Evolutionary conservation across 2,113 vertebrate genomes (phyloP), one percentile per base, ranked within the genome.

Genomic region (Tychaedon coryphoeus): DNA sequence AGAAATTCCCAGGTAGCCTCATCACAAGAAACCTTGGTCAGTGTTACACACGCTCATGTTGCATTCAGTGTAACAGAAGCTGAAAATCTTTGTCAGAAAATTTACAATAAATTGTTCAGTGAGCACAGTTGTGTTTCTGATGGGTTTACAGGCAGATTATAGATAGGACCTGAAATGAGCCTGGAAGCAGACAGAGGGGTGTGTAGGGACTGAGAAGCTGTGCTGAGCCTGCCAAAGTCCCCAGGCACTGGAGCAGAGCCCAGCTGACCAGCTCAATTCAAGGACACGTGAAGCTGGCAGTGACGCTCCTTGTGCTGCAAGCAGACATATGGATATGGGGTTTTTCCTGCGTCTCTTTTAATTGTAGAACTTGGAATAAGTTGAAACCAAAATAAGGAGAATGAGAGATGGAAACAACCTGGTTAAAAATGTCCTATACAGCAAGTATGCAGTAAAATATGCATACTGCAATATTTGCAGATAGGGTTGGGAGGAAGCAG

Each of bases 301-400:
- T 22, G 56, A 34, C 0, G 0, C 31, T 77, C 14, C 69, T 48
- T 5, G 1, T 65, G 54, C 77, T 75, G 50, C 31, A 72, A 69
- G 62, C 29, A 65, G 58, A 85, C 70, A 76, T 86, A 92, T 64
- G 87, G 38, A 53, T 53, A 53, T 29, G 29, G 8, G 2, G 26
- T 4, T 43, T 76, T 90, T 75, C 54, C 31, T 70, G 12, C n/a
- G 33, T 47, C 26, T 80, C 47, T 73, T 92, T 87, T 66, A 51
- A 42, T 29, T 58, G 19, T 13, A 81, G 29, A 12, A 31, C 24
- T 29, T 40, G 25, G 45, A 54, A 58, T 33, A 86, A 38, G 13
- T 42, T 47, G 61, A 90, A 88, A 20, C 6, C 24, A 73, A 73
- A 82, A 60, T 38, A 60, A 47, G 12, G 43, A 84, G 70, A 91